Evolutionary conservation across 1,140 invertebrate species (phyloP).

Genomic region (Nasonia giraulti): DNA sequence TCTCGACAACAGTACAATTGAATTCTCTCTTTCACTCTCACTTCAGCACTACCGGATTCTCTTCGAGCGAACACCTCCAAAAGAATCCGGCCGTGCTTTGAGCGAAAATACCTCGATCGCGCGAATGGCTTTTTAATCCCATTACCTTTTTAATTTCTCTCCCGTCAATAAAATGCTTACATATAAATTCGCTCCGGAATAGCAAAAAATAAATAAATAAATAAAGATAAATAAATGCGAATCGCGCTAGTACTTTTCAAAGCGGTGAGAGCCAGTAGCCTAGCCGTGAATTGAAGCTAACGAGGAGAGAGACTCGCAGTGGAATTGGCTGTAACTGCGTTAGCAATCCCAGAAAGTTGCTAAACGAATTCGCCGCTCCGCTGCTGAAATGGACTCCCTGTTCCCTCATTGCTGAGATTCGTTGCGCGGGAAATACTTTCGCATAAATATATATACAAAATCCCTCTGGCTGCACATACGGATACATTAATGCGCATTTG

Average conservation of each 20-base stretch:
- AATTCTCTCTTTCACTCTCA: neutral
- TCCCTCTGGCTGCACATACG: too few species aligned
- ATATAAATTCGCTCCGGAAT: too few species aligned
- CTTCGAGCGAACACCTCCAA: conserved; percentile 13
- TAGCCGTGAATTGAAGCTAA: neutral
- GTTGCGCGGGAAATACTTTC: too few species aligned
- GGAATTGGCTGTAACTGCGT: neutral
- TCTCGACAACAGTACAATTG: neutral
- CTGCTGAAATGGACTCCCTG: too few species aligned
- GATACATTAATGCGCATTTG: neutral
- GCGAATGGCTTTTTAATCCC: conserved; percentile 48
- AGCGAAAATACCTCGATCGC: neutral
- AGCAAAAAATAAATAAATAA: neutral
- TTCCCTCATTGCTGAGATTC: too few species aligned
- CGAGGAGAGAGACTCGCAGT: neutral
- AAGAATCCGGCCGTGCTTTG: neutral
- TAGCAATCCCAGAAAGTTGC: neutral
- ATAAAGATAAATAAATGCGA: neutral
- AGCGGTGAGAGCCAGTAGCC: too few species aligned
- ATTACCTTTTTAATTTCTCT: neutral
- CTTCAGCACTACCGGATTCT: conserved; percentile 4
- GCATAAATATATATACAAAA: too few species aligned
- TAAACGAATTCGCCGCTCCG: too few species aligned
- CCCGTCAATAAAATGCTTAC: too few species aligned
- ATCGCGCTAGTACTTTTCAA: neutral